Conservation (phyloP, 2,113 vertebrate genomes). For the Dipodomys spectabilis region DNA sequence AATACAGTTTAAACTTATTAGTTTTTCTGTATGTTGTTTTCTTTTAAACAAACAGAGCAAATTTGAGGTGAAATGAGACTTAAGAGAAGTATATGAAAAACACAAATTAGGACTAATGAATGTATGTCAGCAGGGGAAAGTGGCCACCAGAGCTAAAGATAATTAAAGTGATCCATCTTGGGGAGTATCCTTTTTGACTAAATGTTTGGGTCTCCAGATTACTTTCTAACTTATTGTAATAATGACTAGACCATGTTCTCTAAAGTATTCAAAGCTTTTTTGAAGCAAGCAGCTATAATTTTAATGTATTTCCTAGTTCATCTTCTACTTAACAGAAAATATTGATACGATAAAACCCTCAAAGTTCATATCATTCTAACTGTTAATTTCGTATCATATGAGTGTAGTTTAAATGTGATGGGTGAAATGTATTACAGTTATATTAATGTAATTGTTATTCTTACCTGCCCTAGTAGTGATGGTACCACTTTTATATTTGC, state of each 20-base stretch:
- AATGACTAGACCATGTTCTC: neutral
- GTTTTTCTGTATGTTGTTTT: neutral
- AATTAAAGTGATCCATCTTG: neutral
- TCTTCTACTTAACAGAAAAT: conserved; percentile 35
- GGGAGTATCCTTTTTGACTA: neutral
- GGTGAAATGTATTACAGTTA: neutral
- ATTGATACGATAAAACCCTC: conserved; percentile 19
- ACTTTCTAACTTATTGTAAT: conserved; percentile 24
- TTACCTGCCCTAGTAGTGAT: neutral
- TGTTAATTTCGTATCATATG: neutral
- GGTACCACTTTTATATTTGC: neutral
- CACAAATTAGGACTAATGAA: neutral
- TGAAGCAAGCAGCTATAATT: neutral
- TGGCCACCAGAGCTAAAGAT: neutral
- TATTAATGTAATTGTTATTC: conserved; percentile 4
- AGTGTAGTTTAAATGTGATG: conserved; percentile 35
- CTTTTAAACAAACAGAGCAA: neutral
- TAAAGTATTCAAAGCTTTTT: neutral
- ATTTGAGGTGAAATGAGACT: neutral
- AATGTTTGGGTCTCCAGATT: neutral
- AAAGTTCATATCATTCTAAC: neutral
- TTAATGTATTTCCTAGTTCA: conserved; percentile 26
- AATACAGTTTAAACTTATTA: neutral
- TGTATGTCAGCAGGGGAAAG: neutral
- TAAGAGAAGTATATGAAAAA: neutral